Evolutionary conservation across 2,888 invertebrate species (phyloP), one percentile per base, ranked within the genome.

Genomic region (Lycia hirtaria): DNA sequence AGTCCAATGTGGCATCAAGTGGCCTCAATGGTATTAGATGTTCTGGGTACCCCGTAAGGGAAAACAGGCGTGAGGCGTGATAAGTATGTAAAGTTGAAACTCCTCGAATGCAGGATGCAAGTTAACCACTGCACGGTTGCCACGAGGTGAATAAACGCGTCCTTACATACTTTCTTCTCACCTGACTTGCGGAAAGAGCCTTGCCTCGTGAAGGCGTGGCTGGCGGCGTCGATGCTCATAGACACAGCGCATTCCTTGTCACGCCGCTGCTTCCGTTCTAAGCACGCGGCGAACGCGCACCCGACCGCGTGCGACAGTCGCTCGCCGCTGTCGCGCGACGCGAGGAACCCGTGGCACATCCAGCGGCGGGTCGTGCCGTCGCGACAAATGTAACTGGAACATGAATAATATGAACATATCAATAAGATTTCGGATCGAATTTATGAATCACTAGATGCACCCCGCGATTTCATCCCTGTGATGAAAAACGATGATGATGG

Each of bases 331-430:
- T 99, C 99, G 81, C 98, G 97, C 49, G 97, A 93, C 48, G 99
- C 98, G 67, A 98, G 93, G 87, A 99, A 99, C 32, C 99, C 99
- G 91, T 99, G 99, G 83, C 99, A 99, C 98, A 99, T 99, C 99
- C 99, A 99, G 14, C 99, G 95, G 4, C 99, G 94, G 0, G 99
- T 99, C 10, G 99, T 98, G 58, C 99, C 99, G 86, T 99, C 99
- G 58, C 99, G 95, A 83, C 99, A 99, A 67, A 99, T 99, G 92
- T 99, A 99, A 65, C 99, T 99, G 92, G 67, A 44, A 41, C n/a
- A n/a, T n/a, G n/a, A 32, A 10, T 51, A 24, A 19, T 24, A 7
- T 26, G 26, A 1, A 6, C 1, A 26, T 26, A 9, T 2, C 6
- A 26, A 26, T 6, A 9, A 6, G 4, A 1, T 26, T 26, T 9